Evolutionary conservation across 1,140 invertebrate genomes (phyloP), one percentile per base, ranked within the genome.

Genomic region (Neotoxoptera formosana): DNA sequence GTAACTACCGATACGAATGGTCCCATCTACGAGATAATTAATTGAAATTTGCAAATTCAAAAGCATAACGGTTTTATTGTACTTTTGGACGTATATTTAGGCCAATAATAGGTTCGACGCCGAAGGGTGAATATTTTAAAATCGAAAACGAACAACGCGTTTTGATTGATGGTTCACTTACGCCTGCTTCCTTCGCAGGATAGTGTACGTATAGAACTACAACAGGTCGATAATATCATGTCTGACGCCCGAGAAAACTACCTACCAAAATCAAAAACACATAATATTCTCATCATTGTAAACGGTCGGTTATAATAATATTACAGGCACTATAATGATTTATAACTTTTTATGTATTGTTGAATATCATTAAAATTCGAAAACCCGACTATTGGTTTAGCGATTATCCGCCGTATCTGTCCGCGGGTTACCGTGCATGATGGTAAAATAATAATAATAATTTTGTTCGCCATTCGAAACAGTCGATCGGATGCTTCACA

Each of bases 1-100:
- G 45, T 91, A 91, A 81, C 60, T 47, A 48, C 45, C 25, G 34
- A 47, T 30, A 20, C 30, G 60, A 91, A 47, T 34, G 25, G 30
- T 67, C 36, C 60, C 11, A 81, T 45, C 36, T 7, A 30, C n/a
- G 34, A 1, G 41, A 81, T 81, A 91, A 91, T 91, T 91, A 91
- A 91, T 91, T 60, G 41, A 81, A 47, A 88, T 67, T n/a, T n/a
- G 25, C 17, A 25, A 76, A 76, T 91, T 87, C 84, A 91, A 91
- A 91, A 91, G 41, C 90, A 45, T 30, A 90, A 53, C 34, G 9
- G 56, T 90, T 90, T 67, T 90, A 91, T 91, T 91, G 90, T 91
- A 81, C 23, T 60, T 56, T 34, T 60, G 8, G 36, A 90, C 36
- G 45, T 30, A 67, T 91, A 67, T 91, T 91, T n/a, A 45, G 30